phyloP scores from a whole-genome alignment of 2,113 vertebrate genomes.

The Calypte anna region DNA sequence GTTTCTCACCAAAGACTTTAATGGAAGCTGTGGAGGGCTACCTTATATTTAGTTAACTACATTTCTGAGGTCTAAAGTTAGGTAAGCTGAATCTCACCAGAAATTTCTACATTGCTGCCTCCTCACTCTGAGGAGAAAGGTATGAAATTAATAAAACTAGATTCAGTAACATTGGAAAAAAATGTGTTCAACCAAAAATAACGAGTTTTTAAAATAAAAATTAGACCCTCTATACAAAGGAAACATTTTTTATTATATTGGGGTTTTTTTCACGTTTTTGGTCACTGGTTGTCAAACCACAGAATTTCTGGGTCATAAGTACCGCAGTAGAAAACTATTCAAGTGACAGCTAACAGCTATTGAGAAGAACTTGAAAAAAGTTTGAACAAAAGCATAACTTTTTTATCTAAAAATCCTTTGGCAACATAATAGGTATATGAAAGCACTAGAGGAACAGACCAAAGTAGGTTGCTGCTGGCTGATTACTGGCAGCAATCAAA shows the following conservation, averaged over 20 bases:
- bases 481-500: neutral
- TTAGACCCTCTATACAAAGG: neutral
- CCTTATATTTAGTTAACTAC: neutral
- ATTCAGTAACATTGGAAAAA: neutral
- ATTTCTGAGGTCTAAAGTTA: neutral
- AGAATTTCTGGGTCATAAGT: neutral
- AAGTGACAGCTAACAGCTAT: neutral
- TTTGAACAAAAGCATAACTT: neutral
- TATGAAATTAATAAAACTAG: neutral
- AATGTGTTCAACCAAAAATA: neutral
- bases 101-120: neutral
- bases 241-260: neutral
- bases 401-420: neutral
- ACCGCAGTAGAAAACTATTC: neutral
- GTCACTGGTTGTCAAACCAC: neutral
- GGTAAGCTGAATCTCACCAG: neutral
- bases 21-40: neutral
- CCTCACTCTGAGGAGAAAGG: neutral
- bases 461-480: neutral
- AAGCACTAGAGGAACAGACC: neutral
- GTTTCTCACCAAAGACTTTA: constrained; percentile 17
- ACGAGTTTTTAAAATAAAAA: neutral
- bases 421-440: neutral
- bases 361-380: neutral
- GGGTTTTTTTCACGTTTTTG: neutral